A percentile compares a stretch with the other conserved stretches of the same genome.
Evolutionary conservation across 2,888 invertebrate genomes (phyloP).

Genomic region (Polymixis flavicincta): DNA sequence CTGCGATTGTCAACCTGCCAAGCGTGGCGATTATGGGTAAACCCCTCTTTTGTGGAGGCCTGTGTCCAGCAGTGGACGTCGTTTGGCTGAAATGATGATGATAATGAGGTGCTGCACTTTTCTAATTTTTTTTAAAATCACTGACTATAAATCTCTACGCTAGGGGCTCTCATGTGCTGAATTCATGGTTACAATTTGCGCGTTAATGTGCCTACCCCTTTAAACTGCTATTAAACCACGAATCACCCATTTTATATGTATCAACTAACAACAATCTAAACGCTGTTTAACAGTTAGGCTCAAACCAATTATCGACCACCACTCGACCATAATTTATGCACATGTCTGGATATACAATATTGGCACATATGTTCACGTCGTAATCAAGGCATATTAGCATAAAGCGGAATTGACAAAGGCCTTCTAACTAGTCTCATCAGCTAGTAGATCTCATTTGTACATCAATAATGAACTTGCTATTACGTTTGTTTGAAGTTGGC

Average conservation of each 20-base stretch:
- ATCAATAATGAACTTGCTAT: constrained; percentile 64
- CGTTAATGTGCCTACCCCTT: not conserved
- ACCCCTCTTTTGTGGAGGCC: too few species aligned
- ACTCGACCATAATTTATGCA: constrained; percentile 56
- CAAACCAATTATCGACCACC: constrained; percentile 60
- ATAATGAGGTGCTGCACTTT: too few species aligned
- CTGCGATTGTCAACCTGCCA: too few species aligned
- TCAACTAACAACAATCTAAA: constrained; percentile 22
- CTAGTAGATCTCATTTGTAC: constrained; percentile 60
- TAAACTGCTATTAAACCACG: not conserved
- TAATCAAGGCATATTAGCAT: constrained; percentile 74
- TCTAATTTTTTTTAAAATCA: too few species aligned
- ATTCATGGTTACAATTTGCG: too few species aligned
- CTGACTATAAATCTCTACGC: too few species aligned
- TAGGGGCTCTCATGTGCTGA: too few species aligned
- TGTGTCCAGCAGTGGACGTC: too few species aligned
- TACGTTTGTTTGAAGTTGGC: constrained; percentile 60
- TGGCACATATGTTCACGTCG: constrained; percentile 55
- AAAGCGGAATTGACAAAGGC: constrained; percentile 73
- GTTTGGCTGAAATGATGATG: too few species aligned
- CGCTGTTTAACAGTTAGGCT: constrained; percentile 8
- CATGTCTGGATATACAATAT: constrained; percentile 48
- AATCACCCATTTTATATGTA: constrained; percentile 22
- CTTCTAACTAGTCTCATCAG: constrained; percentile 67
- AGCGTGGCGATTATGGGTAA: too few species aligned